Evolutionary conservation across 2,797 vertebrate genomes (phyloP).

Genomic region (Malacoraja senta): DNA sequence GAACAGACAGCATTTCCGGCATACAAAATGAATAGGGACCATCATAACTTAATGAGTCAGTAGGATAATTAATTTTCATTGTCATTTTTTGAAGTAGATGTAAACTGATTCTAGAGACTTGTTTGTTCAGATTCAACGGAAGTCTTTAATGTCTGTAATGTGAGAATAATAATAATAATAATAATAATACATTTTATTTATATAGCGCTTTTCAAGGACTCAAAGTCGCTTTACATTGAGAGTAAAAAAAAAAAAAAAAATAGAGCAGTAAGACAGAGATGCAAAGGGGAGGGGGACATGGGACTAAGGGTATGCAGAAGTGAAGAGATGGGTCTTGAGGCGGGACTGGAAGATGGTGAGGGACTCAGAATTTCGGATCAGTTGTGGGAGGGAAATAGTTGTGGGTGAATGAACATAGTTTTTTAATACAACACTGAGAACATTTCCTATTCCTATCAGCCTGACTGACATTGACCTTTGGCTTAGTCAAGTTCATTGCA

Average conservation of each 20-base stretch:
- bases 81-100: not conserved
- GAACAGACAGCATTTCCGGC: not conserved
- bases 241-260: too few species aligned
- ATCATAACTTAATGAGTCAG: not conserved
- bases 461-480: not conserved
- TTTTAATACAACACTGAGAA: not conserved
- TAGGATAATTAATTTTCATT: conserved; percentile 19
- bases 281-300: too few species aligned
- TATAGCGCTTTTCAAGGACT: too few species aligned
- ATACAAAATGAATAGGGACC: not conserved
- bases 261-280: too few species aligned
- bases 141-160: not conserved
- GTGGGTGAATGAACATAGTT: conserved; percentile 1
- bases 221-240: too few species aligned
- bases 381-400: too few species aligned
- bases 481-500: not conserved
- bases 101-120: not conserved
- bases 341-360: too few species aligned
- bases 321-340: too few species aligned
- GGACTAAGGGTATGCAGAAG: too few species aligned
- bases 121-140: not conserved
- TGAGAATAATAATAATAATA: too few species aligned
- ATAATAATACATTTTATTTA: too few species aligned
- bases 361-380: too few species aligned
- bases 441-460: not conserved